Evolutionary conservation across 1,140 invertebrate species (phyloP).

Genomic region (Aphelinus certus): DNA sequence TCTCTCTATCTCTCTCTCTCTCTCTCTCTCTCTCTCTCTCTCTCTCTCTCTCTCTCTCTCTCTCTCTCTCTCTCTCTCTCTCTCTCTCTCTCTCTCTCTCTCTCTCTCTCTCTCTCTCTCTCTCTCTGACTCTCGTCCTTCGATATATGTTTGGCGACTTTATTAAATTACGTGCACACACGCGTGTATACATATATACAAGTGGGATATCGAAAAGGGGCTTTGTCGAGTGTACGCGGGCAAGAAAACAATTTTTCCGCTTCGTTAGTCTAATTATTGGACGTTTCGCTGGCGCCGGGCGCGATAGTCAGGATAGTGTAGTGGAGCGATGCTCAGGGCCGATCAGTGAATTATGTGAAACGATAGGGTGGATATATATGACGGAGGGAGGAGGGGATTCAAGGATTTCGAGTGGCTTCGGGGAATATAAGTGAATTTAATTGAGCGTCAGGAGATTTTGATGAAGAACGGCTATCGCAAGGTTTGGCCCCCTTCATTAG

Average conservation of each 20-base stretch:
- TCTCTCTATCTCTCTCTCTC: no score
- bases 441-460: constrained; percentile 30
- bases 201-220: not conserved
- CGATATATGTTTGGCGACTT: not conserved
- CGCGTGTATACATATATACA: not conserved
- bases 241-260: constrained; percentile 22
- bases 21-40: no score
- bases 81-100: no score
- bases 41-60: no score
- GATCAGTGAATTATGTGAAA: constrained; percentile 20
- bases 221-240: not conserved
- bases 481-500: not conserved
- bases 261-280: not conserved
- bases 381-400: not conserved
- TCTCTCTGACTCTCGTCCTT: not conserved
- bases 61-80: no score
- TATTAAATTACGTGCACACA: not conserved
- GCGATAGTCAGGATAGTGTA: no score
- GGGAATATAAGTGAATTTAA: constrained; percentile 17
- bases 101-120: no score
- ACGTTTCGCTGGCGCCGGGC: no score
- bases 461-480: constrained; percentile 12
- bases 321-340: not conserved
- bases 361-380: not conserved
- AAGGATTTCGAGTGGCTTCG: constrained; percentile 22